phyloP scores from a whole-genome alignment of 30 jellyfish, hydroid and myxozoan genomes.

The Aurelia sp. region DNA sequence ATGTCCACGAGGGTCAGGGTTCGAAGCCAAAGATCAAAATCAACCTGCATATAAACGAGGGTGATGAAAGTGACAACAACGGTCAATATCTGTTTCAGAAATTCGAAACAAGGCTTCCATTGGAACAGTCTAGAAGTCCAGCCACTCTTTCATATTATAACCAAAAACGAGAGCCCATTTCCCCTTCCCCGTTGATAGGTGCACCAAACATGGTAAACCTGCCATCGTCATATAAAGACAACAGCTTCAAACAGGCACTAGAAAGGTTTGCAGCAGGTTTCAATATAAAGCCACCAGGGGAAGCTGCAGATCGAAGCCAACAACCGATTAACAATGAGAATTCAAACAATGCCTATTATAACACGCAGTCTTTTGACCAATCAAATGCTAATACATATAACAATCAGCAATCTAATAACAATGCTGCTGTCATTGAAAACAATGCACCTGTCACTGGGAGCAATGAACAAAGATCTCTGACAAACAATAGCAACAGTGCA shows the following conservation, averaged over 20 bases:
- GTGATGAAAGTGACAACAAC: constrained; percentile 15
- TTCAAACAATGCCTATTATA: not conserved
- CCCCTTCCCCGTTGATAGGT: not conserved
- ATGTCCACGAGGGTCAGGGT: not conserved
- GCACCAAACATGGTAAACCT: constrained; percentile 41
- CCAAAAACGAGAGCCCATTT: not conserved
- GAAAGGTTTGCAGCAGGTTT: constrained; percentile 13
- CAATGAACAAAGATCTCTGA: constrained; percentile 9
- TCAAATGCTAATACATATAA: not conserved
- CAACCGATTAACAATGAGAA: not conserved
- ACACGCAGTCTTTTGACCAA: not conserved
- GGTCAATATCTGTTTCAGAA: constrained; percentile 48
- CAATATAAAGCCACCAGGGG: not conserved
- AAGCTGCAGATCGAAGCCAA: constrained; percentile 17
- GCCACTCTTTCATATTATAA: not conserved
- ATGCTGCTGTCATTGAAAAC: not conserved
- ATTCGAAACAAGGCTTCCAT: constrained; percentile 20
- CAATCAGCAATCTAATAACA: not conserved
- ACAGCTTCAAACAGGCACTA: constrained; percentile 22
- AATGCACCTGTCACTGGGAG: not conserved
- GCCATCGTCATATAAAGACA: constrained; percentile 21
- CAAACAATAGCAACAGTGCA: not conserved
- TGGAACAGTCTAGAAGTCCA: not conserved
- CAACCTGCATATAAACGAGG: constrained; percentile 57
- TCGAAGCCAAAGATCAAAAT: constrained; percentile 22